Evolutionary conservation across 1,140 invertebrate species (phyloP).

Genomic region (Sitobion miscanthi): DNA sequence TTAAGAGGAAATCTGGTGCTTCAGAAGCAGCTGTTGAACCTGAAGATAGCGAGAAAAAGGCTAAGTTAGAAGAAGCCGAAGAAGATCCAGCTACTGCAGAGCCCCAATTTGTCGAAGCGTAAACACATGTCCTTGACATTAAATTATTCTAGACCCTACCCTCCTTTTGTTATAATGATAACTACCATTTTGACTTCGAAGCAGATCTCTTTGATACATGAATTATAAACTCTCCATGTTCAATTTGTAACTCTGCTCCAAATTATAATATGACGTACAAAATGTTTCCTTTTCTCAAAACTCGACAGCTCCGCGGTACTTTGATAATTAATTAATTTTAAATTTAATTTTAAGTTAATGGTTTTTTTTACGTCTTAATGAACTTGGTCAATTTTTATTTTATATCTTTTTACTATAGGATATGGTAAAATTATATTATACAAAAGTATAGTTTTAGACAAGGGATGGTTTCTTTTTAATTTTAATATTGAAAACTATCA

Average conservation of each 20-base stretch:
- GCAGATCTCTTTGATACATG: conserved; percentile 44
- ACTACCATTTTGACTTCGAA: conserved; percentile 50
- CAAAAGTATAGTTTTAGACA: conserved; percentile 51
- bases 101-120: conserved; percentile 51
- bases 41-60: conserved; percentile 45
- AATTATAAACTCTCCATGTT: conserved; percentile 44
- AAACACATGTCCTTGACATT: conserved; percentile 51
- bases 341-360: conserved; percentile 52
- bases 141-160: conserved; percentile 54
- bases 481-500: conserved; percentile 36
- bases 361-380: conserved; percentile 47
- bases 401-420: conserved; percentile 50
- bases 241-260: conserved; percentile 32
- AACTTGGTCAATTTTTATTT: conserved; percentile 50
- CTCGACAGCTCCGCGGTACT: conserved; percentile 42
- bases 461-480: conserved; percentile 56
- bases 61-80: conserved; percentile 45
- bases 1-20: conserved; percentile 51
- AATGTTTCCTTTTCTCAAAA: conserved; percentile 38
- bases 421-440: conserved; percentile 54
- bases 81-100: conserved; percentile 54
- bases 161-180: conserved; percentile 42
- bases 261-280: conserved; percentile 36
- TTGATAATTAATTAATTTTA: conserved; percentile 52
- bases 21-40: conserved; percentile 30